phyloP scores from a whole-genome alignment of 2,113 vertebrate species.

The Cochlearius cochlearius region DNA sequence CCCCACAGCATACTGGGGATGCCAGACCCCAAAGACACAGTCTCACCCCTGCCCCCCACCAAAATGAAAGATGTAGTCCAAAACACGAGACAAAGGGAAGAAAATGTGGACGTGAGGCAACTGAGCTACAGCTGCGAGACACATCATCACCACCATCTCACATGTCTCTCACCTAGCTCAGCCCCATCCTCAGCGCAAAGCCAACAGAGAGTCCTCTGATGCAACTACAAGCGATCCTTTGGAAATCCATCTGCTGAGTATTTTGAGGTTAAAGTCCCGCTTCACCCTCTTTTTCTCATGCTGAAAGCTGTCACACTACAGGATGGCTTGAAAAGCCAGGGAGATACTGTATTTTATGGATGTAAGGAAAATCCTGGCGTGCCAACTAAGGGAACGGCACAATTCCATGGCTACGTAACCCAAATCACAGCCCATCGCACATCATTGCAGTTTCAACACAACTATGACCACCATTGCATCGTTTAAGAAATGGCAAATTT shows the following conservation, averaged over 20 bases:
- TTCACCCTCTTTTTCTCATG: neutral
- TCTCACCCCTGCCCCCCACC: neutral
- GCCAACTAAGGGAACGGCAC: neutral
- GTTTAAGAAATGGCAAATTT: neutral
- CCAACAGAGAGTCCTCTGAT: neutral
- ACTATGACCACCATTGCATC: neutral
- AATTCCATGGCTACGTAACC: neutral
- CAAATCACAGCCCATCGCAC: neutral
- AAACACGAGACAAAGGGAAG: neutral
- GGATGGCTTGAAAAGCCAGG: neutral
- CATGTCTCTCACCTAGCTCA: neutral
- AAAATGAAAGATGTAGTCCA: neutral
- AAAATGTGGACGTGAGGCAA: neutral
- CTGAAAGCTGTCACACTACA: neutral
- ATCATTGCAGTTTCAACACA: neutral
- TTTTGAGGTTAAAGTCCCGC: neutral
- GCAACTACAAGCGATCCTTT: neutral
- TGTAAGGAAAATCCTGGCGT: neutral
- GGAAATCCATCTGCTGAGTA: neutral
- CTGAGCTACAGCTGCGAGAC: neutral
- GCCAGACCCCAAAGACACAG: neutral
- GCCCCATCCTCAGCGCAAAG: neutral
- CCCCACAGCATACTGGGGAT: rapidly evolving
- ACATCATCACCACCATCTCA: neutral
- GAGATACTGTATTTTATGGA: neutral